phyloP scores from a whole-genome alignment of 2,888 invertebrate species.

The Euclidia mi region DNA sequence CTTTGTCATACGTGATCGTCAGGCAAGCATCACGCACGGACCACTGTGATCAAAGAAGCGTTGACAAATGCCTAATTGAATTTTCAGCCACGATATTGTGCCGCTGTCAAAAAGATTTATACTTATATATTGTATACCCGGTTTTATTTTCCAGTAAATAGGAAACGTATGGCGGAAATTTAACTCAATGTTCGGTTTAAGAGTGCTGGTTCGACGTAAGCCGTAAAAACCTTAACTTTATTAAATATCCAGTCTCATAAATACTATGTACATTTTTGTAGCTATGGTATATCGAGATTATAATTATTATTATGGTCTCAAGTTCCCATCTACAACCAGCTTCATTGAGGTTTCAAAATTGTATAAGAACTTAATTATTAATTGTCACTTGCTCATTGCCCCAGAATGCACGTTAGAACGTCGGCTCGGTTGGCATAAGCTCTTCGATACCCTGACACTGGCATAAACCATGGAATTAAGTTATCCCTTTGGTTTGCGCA shows the following conservation, averaged over 20 bases:
- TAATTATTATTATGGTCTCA: too few species aligned
- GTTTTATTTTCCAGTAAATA: constrained; percentile 30
- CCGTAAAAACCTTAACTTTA: constrained; percentile 32
- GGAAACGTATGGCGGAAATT: constrained; percentile 16
- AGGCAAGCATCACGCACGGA: constrained; percentile 75
- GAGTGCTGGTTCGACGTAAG: constrained; percentile 23
- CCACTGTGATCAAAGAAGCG: constrained; percentile 72
- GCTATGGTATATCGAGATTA: too few species aligned
- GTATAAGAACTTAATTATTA: too few species aligned
- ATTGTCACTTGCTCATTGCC: too few species aligned
- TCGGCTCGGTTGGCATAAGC: too few species aligned
- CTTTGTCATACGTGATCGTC: constrained; percentile 68
- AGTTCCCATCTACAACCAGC: too few species aligned
- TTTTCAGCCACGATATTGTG: constrained; percentile 77
- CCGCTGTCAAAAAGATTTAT: constrained; percentile 72
- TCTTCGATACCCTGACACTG: too few species aligned
- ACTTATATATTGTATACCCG: constrained; percentile 49
- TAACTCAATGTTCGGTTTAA: constrained; percentile 20
- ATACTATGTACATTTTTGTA: constrained; percentile 41
- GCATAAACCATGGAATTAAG: too few species aligned
- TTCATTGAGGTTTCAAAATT: too few species aligned
- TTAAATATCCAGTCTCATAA: constrained; percentile 38
- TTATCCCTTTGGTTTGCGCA: too few species aligned
- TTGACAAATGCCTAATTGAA: constrained; percentile 84
- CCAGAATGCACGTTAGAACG: too few species aligned